phyloP scores from a whole-genome alignment of 2,113 vertebrate species.

The Pomatostomus ruficeps region DNA sequence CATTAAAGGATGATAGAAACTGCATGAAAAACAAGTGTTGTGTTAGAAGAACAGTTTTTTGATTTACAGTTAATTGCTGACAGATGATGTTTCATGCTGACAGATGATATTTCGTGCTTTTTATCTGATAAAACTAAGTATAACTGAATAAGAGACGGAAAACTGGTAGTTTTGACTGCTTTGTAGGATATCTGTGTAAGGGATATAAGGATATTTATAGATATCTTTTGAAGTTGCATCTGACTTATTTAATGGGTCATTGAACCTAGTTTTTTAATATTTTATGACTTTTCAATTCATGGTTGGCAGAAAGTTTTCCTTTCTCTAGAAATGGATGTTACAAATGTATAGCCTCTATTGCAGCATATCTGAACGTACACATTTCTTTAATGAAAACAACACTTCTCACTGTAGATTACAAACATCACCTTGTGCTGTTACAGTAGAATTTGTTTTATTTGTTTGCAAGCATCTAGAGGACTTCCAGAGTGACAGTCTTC shows the following conservation, averaged over 20 bases:
- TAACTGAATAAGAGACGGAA: neutral
- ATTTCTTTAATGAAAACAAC: neutral
- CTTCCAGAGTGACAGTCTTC: neutral
- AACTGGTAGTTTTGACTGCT: neutral
- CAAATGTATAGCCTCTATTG: neutral
- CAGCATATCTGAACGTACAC: accelerated
- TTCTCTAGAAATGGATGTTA: neutral
- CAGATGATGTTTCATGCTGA: neutral
- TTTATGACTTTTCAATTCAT: conserved; percentile 13
- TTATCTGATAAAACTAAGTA: neutral
- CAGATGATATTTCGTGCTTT: neutral
- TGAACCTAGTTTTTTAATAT: conserved; percentile 28
- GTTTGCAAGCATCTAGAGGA: neutral
- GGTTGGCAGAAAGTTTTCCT: neutral
- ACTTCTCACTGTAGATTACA: neutral
- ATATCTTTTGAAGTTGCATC: neutral
- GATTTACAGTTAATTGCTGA: conserved; percentile 1
- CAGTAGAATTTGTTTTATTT: neutral
- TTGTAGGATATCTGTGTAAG: neutral
- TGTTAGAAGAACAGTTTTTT: neutral
- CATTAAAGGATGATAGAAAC: neutral
- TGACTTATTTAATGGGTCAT: neutral
- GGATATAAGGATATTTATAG: neutral
- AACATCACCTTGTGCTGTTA: neutral
- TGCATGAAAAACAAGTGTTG: neutral